These are phyloP conservation scores for Microctenopoma lineatum DNA, from an alignment of 2,797 vertebrate genomes.

Conservation along the genomic window DNA sequence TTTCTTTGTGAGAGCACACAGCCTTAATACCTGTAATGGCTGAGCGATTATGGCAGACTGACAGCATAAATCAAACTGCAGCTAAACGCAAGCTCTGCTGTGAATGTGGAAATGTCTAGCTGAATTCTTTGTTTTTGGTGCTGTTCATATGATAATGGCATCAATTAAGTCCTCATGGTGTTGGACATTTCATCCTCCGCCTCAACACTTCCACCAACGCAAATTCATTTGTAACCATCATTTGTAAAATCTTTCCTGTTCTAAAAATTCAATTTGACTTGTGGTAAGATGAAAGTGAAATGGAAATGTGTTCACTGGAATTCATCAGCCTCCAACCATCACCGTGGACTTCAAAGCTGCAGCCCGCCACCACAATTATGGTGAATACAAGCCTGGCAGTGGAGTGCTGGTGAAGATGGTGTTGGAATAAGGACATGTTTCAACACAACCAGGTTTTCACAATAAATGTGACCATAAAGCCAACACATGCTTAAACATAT, in stretches of 20 bases:
- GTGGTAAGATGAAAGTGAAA: conserved; percentile 71
- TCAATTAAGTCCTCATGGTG: conserved; percentile 67
- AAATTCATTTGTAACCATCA: conserved; percentile 34
- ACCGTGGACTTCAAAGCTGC: conserved; percentile 70
- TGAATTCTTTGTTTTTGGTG: conserved; percentile 69
- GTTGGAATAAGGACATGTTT: conserved; percentile 23
- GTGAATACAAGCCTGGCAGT: conserved; percentile 32
- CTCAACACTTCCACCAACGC: conserved; percentile 19
- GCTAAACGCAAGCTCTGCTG: conserved; percentile 45
- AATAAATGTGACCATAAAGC: neutral
- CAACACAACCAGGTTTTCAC: neutral
- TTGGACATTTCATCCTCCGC: conserved; percentile 51
- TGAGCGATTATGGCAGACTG: conserved; percentile 62
- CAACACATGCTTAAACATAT: conserved; percentile 11
- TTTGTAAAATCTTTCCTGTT: conserved; percentile 50
- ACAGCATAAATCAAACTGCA: conserved; percentile 70
- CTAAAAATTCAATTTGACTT: conserved; percentile 65
- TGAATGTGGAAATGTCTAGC: conserved; percentile 60
- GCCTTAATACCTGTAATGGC: conserved; percentile 69
- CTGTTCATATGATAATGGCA: conserved; percentile 68
- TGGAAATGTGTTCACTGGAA: conserved; percentile 70
- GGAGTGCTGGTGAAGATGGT: conserved; percentile 28
- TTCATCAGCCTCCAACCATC: conserved; percentile 66
- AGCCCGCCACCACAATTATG: conserved; percentile 58
- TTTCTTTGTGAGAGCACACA: conserved; percentile 54